Evolutionary conservation across 2,888 invertebrate species (phyloP).

Genomic region (Macaria liturata): DNA sequence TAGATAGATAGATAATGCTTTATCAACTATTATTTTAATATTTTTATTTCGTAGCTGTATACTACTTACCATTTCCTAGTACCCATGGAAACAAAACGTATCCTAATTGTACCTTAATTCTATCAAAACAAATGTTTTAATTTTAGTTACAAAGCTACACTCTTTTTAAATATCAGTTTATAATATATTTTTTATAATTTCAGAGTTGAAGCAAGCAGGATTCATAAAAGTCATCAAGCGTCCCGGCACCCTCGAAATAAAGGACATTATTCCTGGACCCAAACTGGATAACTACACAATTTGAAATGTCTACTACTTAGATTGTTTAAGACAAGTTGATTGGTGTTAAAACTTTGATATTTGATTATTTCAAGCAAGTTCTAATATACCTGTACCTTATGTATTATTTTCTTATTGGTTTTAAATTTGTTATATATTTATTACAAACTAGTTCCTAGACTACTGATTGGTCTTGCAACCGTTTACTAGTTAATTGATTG

Average conservation of each 20-base stretch:
- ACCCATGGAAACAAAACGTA: too few relatives aligned
- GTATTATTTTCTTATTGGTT: background rate
- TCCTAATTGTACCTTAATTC: too few relatives aligned
- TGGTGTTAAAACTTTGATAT: background rate
- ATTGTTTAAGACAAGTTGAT: too few relatives aligned
- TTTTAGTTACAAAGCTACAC: background rate
- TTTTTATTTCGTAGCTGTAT: too few relatives aligned
- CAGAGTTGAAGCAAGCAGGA: slow-evolving; percentile 66
- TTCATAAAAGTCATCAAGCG: slow-evolving; percentile 58
- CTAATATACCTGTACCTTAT: background rate
- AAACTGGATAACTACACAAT: slow-evolving; percentile 39
- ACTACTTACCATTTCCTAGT: too few relatives aligned
- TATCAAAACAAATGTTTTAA: background rate
- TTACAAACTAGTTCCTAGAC: background rate
- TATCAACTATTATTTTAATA: too few relatives aligned
- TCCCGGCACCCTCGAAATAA: slow-evolving; percentile 55
- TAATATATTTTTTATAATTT: slow-evolving; percentile 33
- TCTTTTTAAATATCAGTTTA: background rate
- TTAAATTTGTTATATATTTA: background rate
- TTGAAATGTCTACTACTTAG: too few relatives aligned
- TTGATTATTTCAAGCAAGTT: background rate
- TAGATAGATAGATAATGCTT: too few relatives aligned
- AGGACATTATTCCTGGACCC: slow-evolving; percentile 53
- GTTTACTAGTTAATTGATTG: too few relatives aligned
- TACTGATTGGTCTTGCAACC: too few relatives aligned